Percentiles rank a stretch among this genome's conserved stretches.
Evolutionary conservation across 2,888 invertebrate genomes (phyloP).

Genomic region (Eurois occulta): DNA sequence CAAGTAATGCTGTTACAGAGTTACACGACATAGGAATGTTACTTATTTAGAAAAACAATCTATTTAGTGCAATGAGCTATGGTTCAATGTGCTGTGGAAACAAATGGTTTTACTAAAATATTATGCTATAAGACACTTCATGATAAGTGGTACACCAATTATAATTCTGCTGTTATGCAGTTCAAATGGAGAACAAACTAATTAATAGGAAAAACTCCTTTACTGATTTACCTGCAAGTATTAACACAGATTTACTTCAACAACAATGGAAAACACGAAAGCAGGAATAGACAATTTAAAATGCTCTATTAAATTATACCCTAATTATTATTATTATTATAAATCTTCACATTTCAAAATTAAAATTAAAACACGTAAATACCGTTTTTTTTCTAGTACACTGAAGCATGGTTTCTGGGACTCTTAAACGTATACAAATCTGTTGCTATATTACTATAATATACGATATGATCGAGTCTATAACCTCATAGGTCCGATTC

Average conservation of each 20-base stretch:
- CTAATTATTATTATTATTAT: slow-evolving; percentile 41
- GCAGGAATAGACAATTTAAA: slow-evolving; percentile 25
- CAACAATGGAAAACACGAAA: slow-evolving; percentile 29
- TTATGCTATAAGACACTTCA: slow-evolving; percentile 56
- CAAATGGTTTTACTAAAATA: slow-evolving; percentile 36
- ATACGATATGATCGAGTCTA: slow-evolving; percentile 64
- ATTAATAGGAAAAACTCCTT: slow-evolving; percentile 13
- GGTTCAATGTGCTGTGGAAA: slow-evolving; percentile 36
- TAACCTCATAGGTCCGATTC: slow-evolving; percentile 58
- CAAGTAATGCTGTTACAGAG: slow-evolving; percentile 48
- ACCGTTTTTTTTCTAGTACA: slow-evolving; percentile 25
- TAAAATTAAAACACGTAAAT: slow-evolving; percentile 40
- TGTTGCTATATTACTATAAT: slow-evolving; percentile 45
- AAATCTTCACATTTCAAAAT: slow-evolving; percentile 33
- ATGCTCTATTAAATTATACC: slow-evolving; percentile 38
- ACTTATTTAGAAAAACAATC: slow-evolving; percentile 43
- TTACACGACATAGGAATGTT: slow-evolving; percentile 66
- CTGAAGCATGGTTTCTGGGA: slow-evolving; percentile 38
- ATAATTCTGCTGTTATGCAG: slow-evolving; percentile 23
- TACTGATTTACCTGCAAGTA: slow-evolving; percentile 36
- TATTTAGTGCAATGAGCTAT: slow-evolving; percentile 51
- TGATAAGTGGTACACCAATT: slow-evolving; percentile 41
- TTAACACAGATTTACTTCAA: slow-evolving; percentile 20
- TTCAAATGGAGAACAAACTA: slow-evolving; percentile 23
- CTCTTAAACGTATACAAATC: slow-evolving; percentile 56